phyloP scores from a whole-genome alignment of 35 echinoderm and acorn worm genomes.

The Apostichopus japonicus region DNA sequence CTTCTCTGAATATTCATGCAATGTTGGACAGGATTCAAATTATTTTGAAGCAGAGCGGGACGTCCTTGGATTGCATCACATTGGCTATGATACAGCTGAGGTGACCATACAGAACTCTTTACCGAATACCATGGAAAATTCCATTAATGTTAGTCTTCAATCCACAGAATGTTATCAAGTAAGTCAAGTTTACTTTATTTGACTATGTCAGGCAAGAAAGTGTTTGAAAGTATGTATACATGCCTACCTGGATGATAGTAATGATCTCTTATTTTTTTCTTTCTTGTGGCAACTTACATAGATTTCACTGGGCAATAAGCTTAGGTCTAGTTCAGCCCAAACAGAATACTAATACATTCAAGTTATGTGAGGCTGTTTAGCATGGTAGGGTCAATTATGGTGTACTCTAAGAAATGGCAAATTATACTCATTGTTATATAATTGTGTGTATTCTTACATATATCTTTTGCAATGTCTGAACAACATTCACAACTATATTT shows the following conservation, averaged over 20 bases:
- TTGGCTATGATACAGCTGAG: conserved; percentile 21
- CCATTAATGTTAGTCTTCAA: neutral
- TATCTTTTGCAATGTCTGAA: too few relatives aligned
- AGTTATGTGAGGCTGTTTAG: too few relatives aligned
- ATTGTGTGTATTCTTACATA: too few relatives aligned
- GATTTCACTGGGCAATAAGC: neutral
- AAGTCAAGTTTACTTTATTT: neutral
- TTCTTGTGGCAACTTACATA: neutral
- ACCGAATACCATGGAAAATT: neutral
- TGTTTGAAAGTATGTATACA: neutral
- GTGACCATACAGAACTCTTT: neutral
- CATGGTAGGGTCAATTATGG: too few relatives aligned
- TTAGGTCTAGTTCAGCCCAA: too few relatives aligned
- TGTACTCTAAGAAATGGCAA: too few relatives aligned
- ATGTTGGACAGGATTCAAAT: neutral
- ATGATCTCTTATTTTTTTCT: neutral
- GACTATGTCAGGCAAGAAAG: neutral
- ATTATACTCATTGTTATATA: too few relatives aligned
- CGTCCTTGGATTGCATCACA: conserved; percentile 33
- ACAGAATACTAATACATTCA: too few relatives aligned
- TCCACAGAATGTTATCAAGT: conserved; percentile 30
- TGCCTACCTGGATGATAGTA: neutral
- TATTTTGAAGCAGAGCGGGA: neutral
- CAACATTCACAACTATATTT: too few relatives aligned
- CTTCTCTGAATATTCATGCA: neutral